Conservation (phyloP, 2,113 vertebrate species). For the Ochotona princeps region DNA sequence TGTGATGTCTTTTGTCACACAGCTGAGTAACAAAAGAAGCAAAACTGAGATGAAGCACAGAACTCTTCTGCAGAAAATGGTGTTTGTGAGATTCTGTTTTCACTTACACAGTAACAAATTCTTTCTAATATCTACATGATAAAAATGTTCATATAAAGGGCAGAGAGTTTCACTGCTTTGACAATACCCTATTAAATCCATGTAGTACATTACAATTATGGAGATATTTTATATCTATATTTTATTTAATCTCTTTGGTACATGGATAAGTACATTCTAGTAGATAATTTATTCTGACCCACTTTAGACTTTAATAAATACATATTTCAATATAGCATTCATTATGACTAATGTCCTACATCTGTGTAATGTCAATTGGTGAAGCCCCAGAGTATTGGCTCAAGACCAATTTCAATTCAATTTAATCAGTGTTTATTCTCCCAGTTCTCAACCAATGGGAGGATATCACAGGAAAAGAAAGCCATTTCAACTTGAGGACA, state of each 20-base stretch:
- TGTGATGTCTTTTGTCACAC: neutral
- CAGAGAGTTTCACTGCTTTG: neutral
- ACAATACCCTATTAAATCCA: neutral
- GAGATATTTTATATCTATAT: neutral
- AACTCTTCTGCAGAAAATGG: neutral
- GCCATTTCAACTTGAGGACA: neutral
- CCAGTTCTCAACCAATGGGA: neutral
- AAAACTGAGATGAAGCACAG: neutral
- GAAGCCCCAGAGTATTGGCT: neutral
- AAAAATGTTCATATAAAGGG: neutral
- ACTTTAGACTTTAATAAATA: constrained; percentile 48
- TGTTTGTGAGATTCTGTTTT: neutral
- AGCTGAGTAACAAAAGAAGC: neutral
- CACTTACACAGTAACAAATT: neutral
- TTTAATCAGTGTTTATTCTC: constrained; percentile 31
- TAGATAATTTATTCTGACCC: constrained; percentile 30
- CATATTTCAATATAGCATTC: constrained; percentile 31
- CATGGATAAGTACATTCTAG: neutral
- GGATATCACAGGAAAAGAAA: neutral
- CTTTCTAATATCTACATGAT: neutral
- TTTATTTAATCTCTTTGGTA: constrained; percentile 18
- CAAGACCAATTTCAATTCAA: constrained; percentile 26
- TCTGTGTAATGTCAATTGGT: neutral
- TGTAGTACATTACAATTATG: neutral
- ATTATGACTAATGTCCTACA: constrained; percentile 36